These are phyloP conservation scores for Dione vanillae DNA, from an alignment of 2,888 invertebrate genomes.

Conservation along the genomic window DNA sequence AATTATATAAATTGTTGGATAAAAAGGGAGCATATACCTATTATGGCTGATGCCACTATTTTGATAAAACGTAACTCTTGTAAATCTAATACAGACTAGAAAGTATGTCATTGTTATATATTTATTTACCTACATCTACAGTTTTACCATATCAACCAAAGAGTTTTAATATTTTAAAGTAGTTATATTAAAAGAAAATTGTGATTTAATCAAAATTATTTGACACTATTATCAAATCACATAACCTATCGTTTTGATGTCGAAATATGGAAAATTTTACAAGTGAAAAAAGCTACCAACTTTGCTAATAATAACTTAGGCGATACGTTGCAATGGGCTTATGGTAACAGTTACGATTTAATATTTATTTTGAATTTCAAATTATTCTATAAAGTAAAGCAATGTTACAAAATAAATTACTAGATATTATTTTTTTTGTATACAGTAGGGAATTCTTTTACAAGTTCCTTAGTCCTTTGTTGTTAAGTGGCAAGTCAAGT, in stretches of 20 bases:
- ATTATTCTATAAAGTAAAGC: background rate
- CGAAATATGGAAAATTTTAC: slow-evolving; percentile 52
- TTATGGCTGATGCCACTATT: no score
- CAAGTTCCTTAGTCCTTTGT: no score
- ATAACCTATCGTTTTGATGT: slow-evolving; percentile 19
- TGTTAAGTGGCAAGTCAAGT: no score
- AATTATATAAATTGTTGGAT: no score
- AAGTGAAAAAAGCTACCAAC: slow-evolving; percentile 42
- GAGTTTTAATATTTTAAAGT: background rate
- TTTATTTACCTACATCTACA: no score
- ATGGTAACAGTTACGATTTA: slow-evolving; percentile 46
- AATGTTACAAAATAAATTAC: background rate
- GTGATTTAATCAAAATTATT: background rate
- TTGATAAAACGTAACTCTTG: no score
- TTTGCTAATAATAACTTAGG: slow-evolving; percentile 32
- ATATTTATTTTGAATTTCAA: background rate
- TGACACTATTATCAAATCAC: slow-evolving; percentile 9
- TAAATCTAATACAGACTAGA: no score
- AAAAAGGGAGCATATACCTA: no score
- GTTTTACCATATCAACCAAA: slow-evolving; percentile 1
- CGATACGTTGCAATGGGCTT: slow-evolving; percentile 52
- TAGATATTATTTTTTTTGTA: no score
- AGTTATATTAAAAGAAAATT: background rate
- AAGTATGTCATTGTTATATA: no score
- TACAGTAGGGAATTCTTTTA: no score